Evolutionary conservation across 2,888 invertebrate genomes (phyloP).

Genomic region (Pyrochroa serraticornis): DNA sequence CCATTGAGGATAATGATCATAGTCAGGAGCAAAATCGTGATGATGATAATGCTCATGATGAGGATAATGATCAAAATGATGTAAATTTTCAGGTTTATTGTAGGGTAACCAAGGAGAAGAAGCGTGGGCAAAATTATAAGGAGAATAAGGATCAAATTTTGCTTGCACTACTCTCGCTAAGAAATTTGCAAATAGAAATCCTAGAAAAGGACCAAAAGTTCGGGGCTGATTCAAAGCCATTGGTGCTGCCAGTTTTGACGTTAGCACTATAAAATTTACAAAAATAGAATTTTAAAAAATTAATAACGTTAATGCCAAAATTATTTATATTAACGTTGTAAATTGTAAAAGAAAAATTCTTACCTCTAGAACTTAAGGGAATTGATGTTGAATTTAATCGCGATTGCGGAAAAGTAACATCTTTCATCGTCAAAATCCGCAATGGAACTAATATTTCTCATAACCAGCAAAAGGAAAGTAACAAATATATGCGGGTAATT

Average conservation of each 20-base stretch:
- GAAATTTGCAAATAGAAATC: conserved; percentile 40
- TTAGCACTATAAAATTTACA: background rate
- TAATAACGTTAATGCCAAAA: conserved; percentile 5
- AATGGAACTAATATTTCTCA: conserved; percentile 11
- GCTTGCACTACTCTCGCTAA: conserved; percentile 38
- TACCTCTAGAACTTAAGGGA: conserved; percentile 4
- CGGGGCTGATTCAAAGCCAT: conserved; percentile 9
- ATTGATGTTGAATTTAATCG: conserved; percentile 5
- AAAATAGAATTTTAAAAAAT: background rate
- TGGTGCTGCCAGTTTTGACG: conserved; percentile 10
- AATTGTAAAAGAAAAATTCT: background rate
- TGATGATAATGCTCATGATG: background rate
- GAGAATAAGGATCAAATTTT: conserved; percentile 31
- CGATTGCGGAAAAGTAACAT: background rate
- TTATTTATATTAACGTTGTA: conserved; percentile 3
- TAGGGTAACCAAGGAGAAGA: conserved; percentile 36
- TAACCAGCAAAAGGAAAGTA: conserved; percentile 11
- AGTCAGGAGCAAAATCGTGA: no score
- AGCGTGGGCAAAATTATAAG: conserved; percentile 35
- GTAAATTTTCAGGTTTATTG: conserved; percentile 29
- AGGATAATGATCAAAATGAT: conserved; percentile 14
- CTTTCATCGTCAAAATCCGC: conserved; percentile 13
- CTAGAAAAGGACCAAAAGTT: conserved; percentile 37
- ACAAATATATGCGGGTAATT: conserved; percentile 21
- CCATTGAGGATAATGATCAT: conserved; percentile 31